Evolutionary conservation across 2,888 invertebrate genomes (phyloP).

Genomic region (Erannis defoliaria): DNA sequence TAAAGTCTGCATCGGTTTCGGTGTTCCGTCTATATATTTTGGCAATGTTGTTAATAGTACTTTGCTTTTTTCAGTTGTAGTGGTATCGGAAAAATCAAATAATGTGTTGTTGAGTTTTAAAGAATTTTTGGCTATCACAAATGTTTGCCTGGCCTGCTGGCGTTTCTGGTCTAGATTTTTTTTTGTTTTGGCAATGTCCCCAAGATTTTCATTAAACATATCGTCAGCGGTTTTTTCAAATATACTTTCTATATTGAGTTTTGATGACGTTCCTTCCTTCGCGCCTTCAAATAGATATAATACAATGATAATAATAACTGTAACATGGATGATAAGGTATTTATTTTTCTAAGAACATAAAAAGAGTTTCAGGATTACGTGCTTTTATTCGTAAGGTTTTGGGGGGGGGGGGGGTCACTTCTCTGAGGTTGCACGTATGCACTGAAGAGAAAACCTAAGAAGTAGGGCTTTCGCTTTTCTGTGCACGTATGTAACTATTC

Average conservation of each 20-base stretch:
- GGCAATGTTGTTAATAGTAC: not conserved
- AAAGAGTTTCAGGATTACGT: too few relatives aligned
- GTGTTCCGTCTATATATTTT: not conserved
- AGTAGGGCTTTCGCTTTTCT: too few relatives aligned
- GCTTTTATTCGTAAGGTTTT: too few relatives aligned
- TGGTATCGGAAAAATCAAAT: not conserved
- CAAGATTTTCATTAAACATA: conserved; percentile 5
- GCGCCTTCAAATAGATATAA: not conserved
- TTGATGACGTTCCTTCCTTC: not conserved
- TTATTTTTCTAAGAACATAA: too few relatives aligned
- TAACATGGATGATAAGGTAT: too few relatives aligned
- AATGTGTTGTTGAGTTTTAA: not conserved
- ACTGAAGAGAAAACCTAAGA: too few relatives aligned
- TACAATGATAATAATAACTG: not conserved
- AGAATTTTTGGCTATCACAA: not conserved
- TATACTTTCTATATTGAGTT: not conserved
- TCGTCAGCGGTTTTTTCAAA: not conserved
- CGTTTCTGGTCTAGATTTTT: not conserved
- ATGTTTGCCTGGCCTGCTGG: not conserved
- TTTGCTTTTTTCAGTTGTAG: conserved; percentile 1
- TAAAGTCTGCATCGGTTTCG: not conserved
- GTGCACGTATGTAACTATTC: too few relatives aligned
- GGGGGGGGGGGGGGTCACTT: too few relatives aligned
- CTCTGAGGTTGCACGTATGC: too few relatives aligned
- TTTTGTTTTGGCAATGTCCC: not conserved